phyloP scores from a whole-genome alignment of 2,797 vertebrate species.

The Alectoris magna region DNA sequence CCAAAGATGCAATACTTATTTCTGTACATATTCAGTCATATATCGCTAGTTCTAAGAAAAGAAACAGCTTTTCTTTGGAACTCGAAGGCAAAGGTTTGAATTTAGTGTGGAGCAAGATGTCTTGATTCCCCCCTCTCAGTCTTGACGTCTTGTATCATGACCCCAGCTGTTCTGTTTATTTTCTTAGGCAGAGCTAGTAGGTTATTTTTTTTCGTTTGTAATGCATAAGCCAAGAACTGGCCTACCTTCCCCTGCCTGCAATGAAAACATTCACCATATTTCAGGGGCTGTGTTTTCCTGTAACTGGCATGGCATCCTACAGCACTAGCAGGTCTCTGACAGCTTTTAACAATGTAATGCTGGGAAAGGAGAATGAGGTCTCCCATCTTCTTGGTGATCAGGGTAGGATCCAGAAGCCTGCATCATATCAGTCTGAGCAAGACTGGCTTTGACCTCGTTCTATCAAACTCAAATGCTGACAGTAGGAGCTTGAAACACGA shows the following conservation, averaged over 20 bases:
- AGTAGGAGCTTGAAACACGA: not conserved
- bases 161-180: not conserved
- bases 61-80: not conserved
- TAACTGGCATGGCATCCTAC: not conserved
- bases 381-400: not conserved
- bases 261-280: not conserved
- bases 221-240: not conserved
- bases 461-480: not conserved
- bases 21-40: not conserved
- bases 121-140: not conserved
- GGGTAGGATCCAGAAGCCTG: slow-evolving; percentile 22
- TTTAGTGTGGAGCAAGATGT: not conserved
- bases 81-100: not conserved
- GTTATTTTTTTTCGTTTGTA: not conserved
- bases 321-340: not conserved
- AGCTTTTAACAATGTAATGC: not conserved
- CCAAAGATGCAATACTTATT: not conserved
- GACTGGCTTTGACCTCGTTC: slow-evolving; percentile 45
- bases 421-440: not conserved
- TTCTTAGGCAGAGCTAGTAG: not conserved
- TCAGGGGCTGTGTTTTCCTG: not conserved
- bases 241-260: not conserved
- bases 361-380: not conserved
- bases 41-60: not conserved
- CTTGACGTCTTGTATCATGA: not conserved